These are phyloP conservation scores for Metopia argyrocephala DNA, from an alignment of 2,888 invertebrate genomes.

Conservation along the genomic window DNA sequence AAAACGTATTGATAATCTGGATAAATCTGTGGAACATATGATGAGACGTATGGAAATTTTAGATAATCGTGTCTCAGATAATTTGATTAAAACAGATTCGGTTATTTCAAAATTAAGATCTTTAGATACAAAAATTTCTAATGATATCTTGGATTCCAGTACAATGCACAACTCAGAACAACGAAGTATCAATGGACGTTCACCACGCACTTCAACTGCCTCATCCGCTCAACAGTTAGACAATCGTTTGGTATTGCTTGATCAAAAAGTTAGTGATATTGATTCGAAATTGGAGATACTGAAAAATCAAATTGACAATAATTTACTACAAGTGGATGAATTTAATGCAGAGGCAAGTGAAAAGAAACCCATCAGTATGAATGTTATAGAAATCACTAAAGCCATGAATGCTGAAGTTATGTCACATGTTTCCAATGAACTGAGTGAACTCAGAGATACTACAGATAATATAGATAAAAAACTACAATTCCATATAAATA, in stretches of 20 bases:
- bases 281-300: conserved; percentile 87
- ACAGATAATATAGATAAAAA: conserved; percentile 89
- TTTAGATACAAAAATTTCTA: conserved; percentile 87
- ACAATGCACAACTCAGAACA: conserved; percentile 48
- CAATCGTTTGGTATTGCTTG: conserved; percentile 84
- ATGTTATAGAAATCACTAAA: conserved; percentile 89
- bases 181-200: conserved; percentile 61
- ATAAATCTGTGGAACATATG: conserved; percentile 91
- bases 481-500: conserved; percentile 90
- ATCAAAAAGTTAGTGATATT: conserved; percentile 91
- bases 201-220: conserved; percentile 66
- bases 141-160: conserved; percentile 78
- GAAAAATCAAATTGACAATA: conserved; percentile 90
- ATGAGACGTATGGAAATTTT: conserved; percentile 91
- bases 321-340: conserved; percentile 88
- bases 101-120: conserved; percentile 88
- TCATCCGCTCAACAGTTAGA: conserved; percentile 80
- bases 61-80: conserved; percentile 89
- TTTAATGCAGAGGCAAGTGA: conserved; percentile 93
- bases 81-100: conserved; percentile 90
- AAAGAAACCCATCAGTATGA: conserved; percentile 90
- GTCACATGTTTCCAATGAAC: conserved; percentile 88
- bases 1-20: conserved; percentile 91
- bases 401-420: conserved; percentile 90
- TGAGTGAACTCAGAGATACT: conserved; percentile 87